Evolutionary conservation across 2,888 invertebrate genomes (phyloP), one percentile per base, ranked within the genome.

Genomic region (Lutraria lutraria): DNA sequence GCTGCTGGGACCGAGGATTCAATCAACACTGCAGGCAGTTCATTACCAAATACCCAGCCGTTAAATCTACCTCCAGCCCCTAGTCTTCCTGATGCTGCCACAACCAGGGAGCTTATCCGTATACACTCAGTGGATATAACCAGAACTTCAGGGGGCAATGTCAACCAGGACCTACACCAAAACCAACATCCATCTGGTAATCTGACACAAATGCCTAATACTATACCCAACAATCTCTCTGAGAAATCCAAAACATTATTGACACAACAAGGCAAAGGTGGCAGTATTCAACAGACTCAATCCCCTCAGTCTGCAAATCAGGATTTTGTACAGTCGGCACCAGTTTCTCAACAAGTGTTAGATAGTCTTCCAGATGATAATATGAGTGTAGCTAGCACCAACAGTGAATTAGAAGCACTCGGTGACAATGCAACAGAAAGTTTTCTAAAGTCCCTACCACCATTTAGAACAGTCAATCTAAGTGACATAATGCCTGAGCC

Each of bases 91-190:
- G 86, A 90, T 81, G 79, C 88, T 56, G 56, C 83, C 0, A 82
- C 85, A 29, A 85, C 91, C 13, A 89, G 83, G 72, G 95, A 96
- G 91, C 94, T 96, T 8, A 94, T 96, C 81, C 94, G 95, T 25
- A 95, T 96, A 85, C 96, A 95, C 29, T 91, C 94, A 25, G 93
- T 94, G 21, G 93, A 93, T 81, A 95, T 96, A 29, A 94, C 94
- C 16, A 94, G 94, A 15, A 94, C 95, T 15, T 93, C 93, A 80
- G 95, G 95, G 84, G 94, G 94, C 81, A 82, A 60, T 25, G 87
- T 90, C 0, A n/a, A 31, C 12, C 76, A 80, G 31, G 29, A 72
- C 13, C 76, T 76, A 43, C 76, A 68, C 8, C 21, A 34, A n/a
- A 52, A 63, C 53, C 76, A 76, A 0, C 84, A 76, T 19, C 25